phyloP scores from a whole-genome alignment of 2,797 vertebrate genomes.

The Hemibagrus guttatus region DNA sequence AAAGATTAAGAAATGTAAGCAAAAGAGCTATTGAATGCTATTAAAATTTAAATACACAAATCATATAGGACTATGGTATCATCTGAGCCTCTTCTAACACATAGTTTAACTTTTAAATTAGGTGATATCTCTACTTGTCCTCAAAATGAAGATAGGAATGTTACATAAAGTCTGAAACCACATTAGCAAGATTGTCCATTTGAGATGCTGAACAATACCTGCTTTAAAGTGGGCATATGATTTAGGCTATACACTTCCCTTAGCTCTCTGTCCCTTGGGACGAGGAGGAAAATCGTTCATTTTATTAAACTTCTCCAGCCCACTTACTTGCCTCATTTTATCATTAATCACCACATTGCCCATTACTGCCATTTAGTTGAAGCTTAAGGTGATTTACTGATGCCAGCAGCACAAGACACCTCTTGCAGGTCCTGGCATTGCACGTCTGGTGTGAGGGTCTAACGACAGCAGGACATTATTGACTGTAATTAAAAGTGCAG shows the following conservation, averaged over 20 bases:
- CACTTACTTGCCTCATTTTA: not conserved
- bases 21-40: not conserved
- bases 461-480: conserved; percentile 1
- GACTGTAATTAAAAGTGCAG: not conserved
- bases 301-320: not conserved
- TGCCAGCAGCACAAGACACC: not conserved
- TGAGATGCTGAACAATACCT: not conserved
- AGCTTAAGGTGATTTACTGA: not conserved
- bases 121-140: not conserved
- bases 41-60: not conserved
- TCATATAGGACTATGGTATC: not conserved
- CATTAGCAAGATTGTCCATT: not conserved
- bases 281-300: not conserved
- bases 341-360: not conserved
- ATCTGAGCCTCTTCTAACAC: not conserved
- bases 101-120: not conserved
- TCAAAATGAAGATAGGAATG: not conserved
- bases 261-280: not conserved
- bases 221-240: not conserved
- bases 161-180: not conserved
- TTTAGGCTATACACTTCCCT: not conserved
- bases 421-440: not conserved
- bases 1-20: not conserved
- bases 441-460: not conserved
- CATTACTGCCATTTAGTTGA: not conserved